Conservation (phyloP, 2,113 vertebrate genomes). For the Macquaria australasica region DNA sequence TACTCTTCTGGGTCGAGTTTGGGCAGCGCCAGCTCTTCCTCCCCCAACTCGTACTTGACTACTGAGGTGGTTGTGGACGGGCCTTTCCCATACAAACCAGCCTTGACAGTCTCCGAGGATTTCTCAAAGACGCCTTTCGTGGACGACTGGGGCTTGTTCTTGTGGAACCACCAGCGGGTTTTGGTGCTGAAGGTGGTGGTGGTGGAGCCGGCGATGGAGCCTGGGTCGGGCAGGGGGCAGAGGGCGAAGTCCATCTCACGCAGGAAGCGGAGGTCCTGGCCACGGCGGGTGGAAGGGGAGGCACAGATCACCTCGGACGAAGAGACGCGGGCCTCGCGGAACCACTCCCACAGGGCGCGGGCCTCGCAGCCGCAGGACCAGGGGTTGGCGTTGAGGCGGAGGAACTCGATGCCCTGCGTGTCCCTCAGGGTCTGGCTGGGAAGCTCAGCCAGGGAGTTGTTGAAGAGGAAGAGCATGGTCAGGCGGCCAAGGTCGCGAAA, state of each 20-base stretch:
- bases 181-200: conserved; percentile 90
- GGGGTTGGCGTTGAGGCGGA: conserved; percentile 96
- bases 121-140: conserved; percentile 88
- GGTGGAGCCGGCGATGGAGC: conserved; percentile 86
- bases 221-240: conserved; percentile 88
- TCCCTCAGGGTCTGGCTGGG: conserved; percentile 92
- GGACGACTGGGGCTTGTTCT: conserved; percentile 90
- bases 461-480: conserved; percentile 98
- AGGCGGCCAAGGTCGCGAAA: conserved; percentile 92
- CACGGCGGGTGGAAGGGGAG: conserved; percentile 88
- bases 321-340: conserved; percentile 90
- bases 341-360: conserved; percentile 94
- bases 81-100: conserved; percentile 82
- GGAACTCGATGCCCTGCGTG: conserved; percentile 92
- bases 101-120: conserved; percentile 87
- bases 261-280: conserved; percentile 91
- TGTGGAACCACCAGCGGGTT: conserved; percentile 89
- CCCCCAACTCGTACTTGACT: conserved; percentile 85
- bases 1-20: conserved; percentile 90
- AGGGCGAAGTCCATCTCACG: conserved; percentile 90
- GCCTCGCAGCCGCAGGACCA: conserved; percentile 98
- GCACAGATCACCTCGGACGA: conserved; percentile 92
- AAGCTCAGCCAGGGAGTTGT: conserved; percentile 94
- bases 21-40: conserved; percentile 86
- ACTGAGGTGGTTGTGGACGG: conserved; percentile 82